Percentiles rank a stretch among this genome's conserved stretches.
phyloP scores from a whole-genome alignment of 2,113 vertebrate species.

The Kryptolebias marmoratus region DNA sequence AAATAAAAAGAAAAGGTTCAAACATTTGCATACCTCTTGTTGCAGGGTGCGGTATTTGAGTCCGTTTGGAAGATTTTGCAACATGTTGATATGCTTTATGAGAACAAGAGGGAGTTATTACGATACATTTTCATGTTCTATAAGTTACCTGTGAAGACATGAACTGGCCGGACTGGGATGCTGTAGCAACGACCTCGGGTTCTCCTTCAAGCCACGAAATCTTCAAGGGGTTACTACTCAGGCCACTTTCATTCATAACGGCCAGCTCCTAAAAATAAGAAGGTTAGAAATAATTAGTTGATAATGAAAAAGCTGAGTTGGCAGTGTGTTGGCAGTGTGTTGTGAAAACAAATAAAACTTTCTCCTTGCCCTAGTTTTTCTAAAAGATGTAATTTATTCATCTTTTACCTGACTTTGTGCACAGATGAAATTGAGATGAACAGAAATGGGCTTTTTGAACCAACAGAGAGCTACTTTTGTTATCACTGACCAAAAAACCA shows the following conservation, averaged over 20 bases:
- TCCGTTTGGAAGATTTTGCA: constrained; percentile 55
- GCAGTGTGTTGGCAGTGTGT: neutral
- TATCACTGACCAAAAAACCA: no score
- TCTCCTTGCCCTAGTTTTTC: neutral
- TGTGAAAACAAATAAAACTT: neutral
- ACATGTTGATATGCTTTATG: constrained; percentile 37
- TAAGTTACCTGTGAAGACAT: constrained; percentile 81
- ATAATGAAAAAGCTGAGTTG: neutral
- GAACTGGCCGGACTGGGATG: constrained; percentile 54
- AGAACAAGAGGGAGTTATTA: constrained; percentile 14
- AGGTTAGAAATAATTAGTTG: neutral
- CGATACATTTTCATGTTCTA: constrained; percentile 15
- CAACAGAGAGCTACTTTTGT: no score
- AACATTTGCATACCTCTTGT: constrained; percentile 69
- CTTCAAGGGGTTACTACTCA: constrained; percentile 89
- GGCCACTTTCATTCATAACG: constrained; percentile 89
- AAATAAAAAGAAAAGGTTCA: constrained; percentile 63
- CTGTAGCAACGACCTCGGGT: constrained; percentile 67
- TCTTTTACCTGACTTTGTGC: neutral
- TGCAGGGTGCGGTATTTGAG: constrained; percentile 58
- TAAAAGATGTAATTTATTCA: constrained; percentile 6
- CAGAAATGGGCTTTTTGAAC: neutral
- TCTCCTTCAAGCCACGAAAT: constrained; percentile 92
- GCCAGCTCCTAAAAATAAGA: constrained; percentile 86
- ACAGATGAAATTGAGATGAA: neutral